Conservation (phyloP, 1,140 invertebrate species). For the Paracyclopina nana region DNA sequence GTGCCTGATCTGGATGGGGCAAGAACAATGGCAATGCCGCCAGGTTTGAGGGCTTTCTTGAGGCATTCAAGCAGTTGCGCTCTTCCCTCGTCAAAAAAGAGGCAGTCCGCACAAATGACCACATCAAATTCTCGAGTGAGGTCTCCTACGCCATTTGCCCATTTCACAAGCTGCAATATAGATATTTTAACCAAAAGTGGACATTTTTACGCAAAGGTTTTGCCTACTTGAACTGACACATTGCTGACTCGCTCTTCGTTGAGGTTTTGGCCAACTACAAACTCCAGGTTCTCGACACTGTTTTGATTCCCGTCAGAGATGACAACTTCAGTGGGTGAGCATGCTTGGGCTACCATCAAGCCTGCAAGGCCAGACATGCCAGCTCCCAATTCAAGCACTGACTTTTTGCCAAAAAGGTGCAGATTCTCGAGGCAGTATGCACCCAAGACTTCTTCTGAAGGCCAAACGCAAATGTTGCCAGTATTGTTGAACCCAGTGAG, state of each 20-base stretch:
- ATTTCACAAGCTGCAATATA: conserved; percentile 16
- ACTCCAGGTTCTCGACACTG: conserved; percentile 48
- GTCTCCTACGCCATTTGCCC: neutral
- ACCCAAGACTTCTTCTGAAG: conserved; percentile 61
- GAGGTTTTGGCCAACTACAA: conserved; percentile 39
- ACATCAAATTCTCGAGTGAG: conserved; percentile 29
- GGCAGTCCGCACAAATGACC: conserved; percentile 52
- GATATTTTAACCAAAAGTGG: too few species aligned
- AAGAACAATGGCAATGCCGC: conserved; percentile 17
- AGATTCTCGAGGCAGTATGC: conserved; percentile 47
- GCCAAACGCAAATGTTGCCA: conserved; percentile 76
- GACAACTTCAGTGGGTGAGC: conserved; percentile 32
- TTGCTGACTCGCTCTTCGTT: conserved; percentile 24
- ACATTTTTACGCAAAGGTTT: too few species aligned
- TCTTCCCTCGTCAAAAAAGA: conserved; percentile 60
- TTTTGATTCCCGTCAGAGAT: conserved; percentile 57
- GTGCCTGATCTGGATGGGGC: conserved; percentile 17
- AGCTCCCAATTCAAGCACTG: conserved; percentile 54
- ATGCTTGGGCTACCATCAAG: conserved; percentile 43
- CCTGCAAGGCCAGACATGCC: conserved; percentile 68
- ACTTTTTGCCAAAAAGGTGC: conserved; percentile 39
- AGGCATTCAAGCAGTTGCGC: conserved; percentile 46
- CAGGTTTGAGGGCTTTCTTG: conserved; percentile 36
- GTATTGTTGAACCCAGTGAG: conserved; percentile 72
- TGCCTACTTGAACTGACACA: conserved; percentile 15